A percentile compares a stretch with the other conserved stretches of the same genome.
Evolutionary conservation across 1,140 invertebrate species (phyloP).

Genomic region (Drosophila pseudoobscura): DNA sequence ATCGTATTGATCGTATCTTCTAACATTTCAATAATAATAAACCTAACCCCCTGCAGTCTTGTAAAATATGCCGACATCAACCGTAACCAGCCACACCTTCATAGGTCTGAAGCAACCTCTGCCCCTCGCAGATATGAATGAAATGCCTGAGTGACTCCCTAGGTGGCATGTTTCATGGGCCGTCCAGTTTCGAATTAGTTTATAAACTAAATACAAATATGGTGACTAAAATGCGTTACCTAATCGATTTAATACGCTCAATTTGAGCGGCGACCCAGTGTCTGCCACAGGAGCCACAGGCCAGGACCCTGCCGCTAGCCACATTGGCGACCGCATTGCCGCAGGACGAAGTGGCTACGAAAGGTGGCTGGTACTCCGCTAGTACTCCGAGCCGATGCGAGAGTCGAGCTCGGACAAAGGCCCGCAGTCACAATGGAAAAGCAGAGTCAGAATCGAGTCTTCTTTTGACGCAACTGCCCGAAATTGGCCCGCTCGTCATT

Average conservation of each 20-base stretch:
- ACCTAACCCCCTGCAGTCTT: too few relatives aligned
- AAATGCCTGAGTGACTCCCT: conserved; percentile 19
- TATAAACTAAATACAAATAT: conserved; percentile 75
- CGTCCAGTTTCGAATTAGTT: conserved; percentile 59
- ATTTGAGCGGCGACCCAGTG: conserved; percentile 67
- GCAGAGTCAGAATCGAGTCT: conserved; percentile 32
- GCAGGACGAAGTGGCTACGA: conserved; percentile 15
- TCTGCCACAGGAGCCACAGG: conserved; percentile 38
- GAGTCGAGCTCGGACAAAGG: conserved; percentile 50
- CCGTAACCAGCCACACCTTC: neutral
- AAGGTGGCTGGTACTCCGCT: conserved; percentile 11
- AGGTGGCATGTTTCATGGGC: conserved; percentile 54
- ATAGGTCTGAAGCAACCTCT: neutral
- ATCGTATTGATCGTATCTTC: too few relatives aligned
- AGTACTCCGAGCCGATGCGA: neutral
- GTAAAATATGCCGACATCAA: too few relatives aligned
- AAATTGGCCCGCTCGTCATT: conserved; percentile 79
- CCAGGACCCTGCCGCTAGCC: conserved; percentile 38
- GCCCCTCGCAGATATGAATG: conserved; percentile 35
- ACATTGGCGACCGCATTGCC: conserved; percentile 68
- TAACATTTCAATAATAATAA: too few relatives aligned
- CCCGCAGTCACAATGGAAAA: conserved; percentile 43
- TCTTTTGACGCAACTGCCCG: conserved; percentile 71
- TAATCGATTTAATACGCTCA: conserved; percentile 74
- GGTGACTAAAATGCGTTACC: conserved; percentile 64